Base-by-base conservation (phyloP, 2,797 vertebrate genomes). In the Australoheros facetus region DNA sequence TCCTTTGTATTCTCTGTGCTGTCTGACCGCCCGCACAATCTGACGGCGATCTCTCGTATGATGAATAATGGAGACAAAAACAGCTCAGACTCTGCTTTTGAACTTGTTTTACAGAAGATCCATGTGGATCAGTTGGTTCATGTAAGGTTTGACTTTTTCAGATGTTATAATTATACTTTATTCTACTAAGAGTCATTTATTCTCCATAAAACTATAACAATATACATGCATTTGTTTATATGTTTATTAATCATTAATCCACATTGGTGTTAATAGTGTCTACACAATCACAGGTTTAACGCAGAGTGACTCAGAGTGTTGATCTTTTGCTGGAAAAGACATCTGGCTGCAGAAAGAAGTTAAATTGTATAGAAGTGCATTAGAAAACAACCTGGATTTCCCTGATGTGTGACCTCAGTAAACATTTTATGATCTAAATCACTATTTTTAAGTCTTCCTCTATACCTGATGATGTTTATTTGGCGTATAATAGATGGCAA, bases 1-100 rank as follows among this genome's bases (percentile, higher is more conserved):
- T 90, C 82, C 76, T 93, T 86, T 85, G 85, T 87, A 79, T 86
- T 87, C 84, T 73, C 60, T 57, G 83, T 79, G 70, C 81, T 82
- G 71, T 87, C 83, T 84, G 87, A 86, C 88, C 26, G 77, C 81
- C 39, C 48, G 13, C 69, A 71, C 77, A 72, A 79, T 72, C 72
- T 75, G 71, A 83, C 19, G 2, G 72, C 81, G 55, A 32, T 60
- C 70, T 78, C 23, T 78, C 16, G 11, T 56, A 71, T 79, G 78
- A 92, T 87, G 75, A 86, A 86, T 77, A 87, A 88, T 74, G 14
- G 74, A 72, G 42, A 75, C 28, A 80, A 57, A 78, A 78, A 79
- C 55, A 17, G 39, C 45, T 30, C 26, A 60, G 23, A 21, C 59
- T 75, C 30, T 6, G 57, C 32, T 71, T 85, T 39, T 17, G 39